These are phyloP conservation scores for Tetranychus cinnabarinus DNA, from an alignment of 1,140 invertebrate species.

Conservation along the genomic window DNA sequence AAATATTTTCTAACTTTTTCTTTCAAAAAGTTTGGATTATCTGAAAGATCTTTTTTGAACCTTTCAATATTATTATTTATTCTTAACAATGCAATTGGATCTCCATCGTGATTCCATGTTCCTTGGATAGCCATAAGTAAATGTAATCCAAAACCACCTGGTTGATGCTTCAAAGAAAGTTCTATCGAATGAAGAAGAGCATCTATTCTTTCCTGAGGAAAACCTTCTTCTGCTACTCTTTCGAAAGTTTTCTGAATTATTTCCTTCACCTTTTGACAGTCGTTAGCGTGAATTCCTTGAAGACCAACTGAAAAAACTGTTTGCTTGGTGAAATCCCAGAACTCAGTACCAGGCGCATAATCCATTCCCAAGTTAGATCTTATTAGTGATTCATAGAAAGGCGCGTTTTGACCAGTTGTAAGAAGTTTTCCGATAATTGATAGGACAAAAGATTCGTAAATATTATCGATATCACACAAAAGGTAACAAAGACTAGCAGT, in stretches of 20 bases:
- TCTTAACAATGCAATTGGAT: conserved; percentile 41
- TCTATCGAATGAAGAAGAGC: conserved; percentile 66
- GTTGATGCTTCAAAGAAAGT: conserved; percentile 58
- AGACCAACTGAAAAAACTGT: conserved; percentile 60
- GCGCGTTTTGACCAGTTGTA: conserved; percentile 60
- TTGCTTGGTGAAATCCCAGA: conserved; percentile 48
- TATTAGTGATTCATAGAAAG: conserved; percentile 67
- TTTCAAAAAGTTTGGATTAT: conserved; percentile 41
- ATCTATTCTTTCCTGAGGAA: conserved; percentile 54
- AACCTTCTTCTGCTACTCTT: conserved; percentile 37
- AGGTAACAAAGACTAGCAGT: conserved; percentile 50
- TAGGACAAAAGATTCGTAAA: conserved; percentile 50
- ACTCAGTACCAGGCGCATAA: conserved; percentile 35
- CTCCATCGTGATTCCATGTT: conserved; percentile 65
- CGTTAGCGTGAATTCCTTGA: conserved; percentile 44
- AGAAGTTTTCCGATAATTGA: conserved; percentile 52
- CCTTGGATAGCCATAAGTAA: conserved; percentile 47
- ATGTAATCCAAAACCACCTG: conserved; percentile 59
- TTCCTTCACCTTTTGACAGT: conserved; percentile 42
- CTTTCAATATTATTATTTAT: conserved; percentile 41
- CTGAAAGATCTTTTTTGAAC: conserved; percentile 27
- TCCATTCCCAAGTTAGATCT: conserved; percentile 67
- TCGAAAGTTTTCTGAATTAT: conserved; percentile 47
- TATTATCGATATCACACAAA: conserved; percentile 41
- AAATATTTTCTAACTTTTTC: conserved; percentile 54